Evolutionary conservation across 2,888 invertebrate species (phyloP).

Genomic region (Eilema depressum): DNA sequence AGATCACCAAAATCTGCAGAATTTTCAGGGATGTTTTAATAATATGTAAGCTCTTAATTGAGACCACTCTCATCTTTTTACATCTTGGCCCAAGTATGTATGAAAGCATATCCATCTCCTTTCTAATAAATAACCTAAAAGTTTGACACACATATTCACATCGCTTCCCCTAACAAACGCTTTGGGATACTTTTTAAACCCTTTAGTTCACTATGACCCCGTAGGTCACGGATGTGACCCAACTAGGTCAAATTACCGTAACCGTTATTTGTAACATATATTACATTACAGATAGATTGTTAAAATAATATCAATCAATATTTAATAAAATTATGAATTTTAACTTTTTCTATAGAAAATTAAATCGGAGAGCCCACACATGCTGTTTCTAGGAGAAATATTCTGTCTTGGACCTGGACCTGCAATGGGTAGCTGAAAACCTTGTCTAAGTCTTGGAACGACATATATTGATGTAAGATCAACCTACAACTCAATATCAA

Average conservation of each 20-base stretch:
- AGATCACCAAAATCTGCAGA: too few relatives aligned
- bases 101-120: too few relatives aligned
- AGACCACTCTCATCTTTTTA: too few relatives aligned
- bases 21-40: too few relatives aligned
- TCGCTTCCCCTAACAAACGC: constrained; percentile 1
- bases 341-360: too few relatives aligned
- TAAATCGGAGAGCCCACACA: too few relatives aligned
- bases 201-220: constrained; percentile 59
- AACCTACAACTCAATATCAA: constrained; percentile 97
- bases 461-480: constrained; percentile 87
- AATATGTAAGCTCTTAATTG: too few relatives aligned
- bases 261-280: not conserved
- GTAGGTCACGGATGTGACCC: constrained; percentile 61
- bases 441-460: too few relatives aligned
- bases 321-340: too few relatives aligned
- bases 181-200: constrained; percentile 54
- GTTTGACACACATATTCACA: not conserved
- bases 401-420: not conserved
- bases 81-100: too few relatives aligned
- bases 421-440: too few relatives aligned
- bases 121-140: constrained; percentile 1
- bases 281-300: too few relatives aligned
- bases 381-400: not conserved
- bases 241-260: not conserved
- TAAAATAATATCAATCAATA: not conserved